Conservation (phyloP, 2,888 invertebrate species). For the Eristalis intricaria region DNA sequence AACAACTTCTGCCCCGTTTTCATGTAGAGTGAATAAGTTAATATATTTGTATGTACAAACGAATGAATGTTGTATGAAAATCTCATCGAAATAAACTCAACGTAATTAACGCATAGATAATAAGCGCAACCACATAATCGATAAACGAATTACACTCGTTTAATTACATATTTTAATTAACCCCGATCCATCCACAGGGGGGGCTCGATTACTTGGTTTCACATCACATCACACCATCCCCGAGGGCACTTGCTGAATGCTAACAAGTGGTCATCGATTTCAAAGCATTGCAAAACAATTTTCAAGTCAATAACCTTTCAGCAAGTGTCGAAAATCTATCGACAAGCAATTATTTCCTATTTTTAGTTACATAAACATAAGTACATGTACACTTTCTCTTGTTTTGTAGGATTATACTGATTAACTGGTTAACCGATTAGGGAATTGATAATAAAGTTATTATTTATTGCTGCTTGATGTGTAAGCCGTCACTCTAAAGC, state of each 20-base stretch:
- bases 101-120: neutral
- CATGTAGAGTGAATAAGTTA: neutral
- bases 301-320: conserved; percentile 16
- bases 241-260: neutral
- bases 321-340: conserved; percentile 2
- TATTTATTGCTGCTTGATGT: conserved; percentile 1
- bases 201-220: conserved; percentile 1
- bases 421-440: neutral
- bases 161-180: conserved; percentile 10
- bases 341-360: neutral
- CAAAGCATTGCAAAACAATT: conserved; percentile 5
- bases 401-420: neutral
- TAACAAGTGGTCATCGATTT: neutral
- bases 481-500: neutral
- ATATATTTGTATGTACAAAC: neutral
- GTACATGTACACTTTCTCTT: neutral
- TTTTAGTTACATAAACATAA: neutral
- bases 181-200: neutral
- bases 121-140: neutral
- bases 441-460: neutral
- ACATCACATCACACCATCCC: neutral
- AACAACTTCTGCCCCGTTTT: neutral
- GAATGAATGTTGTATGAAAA: neutral
- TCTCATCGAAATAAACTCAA: neutral
- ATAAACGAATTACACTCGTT: neutral